phyloP scores from a whole-genome alignment of 1,140 invertebrate genomes.

The Zophobas morio region DNA sequence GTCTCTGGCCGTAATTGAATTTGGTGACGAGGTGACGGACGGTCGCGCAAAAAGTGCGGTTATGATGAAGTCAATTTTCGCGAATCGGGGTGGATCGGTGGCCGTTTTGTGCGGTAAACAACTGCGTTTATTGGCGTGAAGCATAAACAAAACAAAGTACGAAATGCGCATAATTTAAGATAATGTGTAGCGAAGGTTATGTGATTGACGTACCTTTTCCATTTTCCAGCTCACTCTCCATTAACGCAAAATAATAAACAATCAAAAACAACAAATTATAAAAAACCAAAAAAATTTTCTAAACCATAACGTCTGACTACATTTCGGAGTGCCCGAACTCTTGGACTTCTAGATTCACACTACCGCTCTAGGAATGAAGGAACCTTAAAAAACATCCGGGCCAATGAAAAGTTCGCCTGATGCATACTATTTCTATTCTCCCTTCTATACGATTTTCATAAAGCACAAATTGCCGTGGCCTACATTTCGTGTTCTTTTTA shows the following conservation, averaged over 20 bases:
- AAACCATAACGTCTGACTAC: slow-evolving; percentile 50
- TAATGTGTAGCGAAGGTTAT: slow-evolving; percentile 47
- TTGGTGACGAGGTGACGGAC: not conserved
- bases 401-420: slow-evolving; percentile 58
- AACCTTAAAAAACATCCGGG: slow-evolving; percentile 62
- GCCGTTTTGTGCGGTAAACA: slow-evolving; percentile 1
- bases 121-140: slow-evolving; percentile 23
- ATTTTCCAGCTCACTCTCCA: slow-evolving; percentile 60
- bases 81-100: not conserved
- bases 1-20: not conserved
- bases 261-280: slow-evolving; percentile 51
- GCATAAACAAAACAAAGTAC: slow-evolving; percentile 30
- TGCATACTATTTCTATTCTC: slow-evolving; percentile 44
- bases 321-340: slow-evolving; percentile 57
- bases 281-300: slow-evolving; percentile 49
- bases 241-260: slow-evolving; percentile 53
- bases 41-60: not conserved
- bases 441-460: slow-evolving; percentile 50
- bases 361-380: slow-evolving; percentile 55
- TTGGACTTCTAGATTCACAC: slow-evolving; percentile 58
- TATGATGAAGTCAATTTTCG: not conserved
- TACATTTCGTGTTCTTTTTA: slow-evolving; percentile 41
- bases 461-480: slow-evolving; percentile 46
- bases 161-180: slow-evolving; percentile 48
- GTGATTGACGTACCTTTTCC: slow-evolving; percentile 55